These are phyloP conservation scores for Drosophila bifasciata DNA, from an alignment of 1,140 invertebrate species.

Conservation along the genomic window DNA sequence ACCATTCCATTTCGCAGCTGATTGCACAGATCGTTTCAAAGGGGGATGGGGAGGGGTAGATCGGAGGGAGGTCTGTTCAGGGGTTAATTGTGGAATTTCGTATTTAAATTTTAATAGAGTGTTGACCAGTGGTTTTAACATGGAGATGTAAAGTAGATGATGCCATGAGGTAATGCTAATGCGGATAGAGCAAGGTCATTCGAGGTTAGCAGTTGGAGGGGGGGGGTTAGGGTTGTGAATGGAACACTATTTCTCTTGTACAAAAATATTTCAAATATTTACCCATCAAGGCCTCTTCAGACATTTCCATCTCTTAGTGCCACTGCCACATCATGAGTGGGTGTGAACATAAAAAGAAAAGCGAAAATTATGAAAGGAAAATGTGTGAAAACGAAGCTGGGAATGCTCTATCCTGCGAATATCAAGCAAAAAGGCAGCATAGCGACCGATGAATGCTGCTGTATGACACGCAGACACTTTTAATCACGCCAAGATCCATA, in stretches of 20 bases:
- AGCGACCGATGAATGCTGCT: too few species aligned
- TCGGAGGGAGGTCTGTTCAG: constrained; percentile 21
- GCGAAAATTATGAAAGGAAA: constrained; percentile 1
- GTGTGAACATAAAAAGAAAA: constrained; percentile 32
- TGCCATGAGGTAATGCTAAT: too few species aligned
- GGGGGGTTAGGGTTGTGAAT: constrained; percentile 1
- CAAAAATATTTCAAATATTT: constrained; percentile 24
- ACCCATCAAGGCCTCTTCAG: constrained; percentile 25
- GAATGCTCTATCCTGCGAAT: constrained; percentile 6
- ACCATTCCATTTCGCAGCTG: constrained; percentile 6
- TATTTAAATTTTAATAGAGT: constrained; percentile 44
- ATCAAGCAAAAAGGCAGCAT: too few species aligned
- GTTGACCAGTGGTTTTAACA: constrained; percentile 20
- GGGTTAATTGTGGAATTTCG: constrained; percentile 56
- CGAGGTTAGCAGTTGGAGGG: constrained; percentile 31
- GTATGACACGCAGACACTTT: too few species aligned
- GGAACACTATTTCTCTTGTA: constrained; percentile 21
- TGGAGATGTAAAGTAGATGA: neutral
- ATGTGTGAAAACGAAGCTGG: neutral
- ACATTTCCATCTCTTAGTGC: neutral
- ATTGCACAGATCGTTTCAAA: neutral
- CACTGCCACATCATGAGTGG: constrained; percentile 21
- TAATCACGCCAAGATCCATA: too few species aligned
- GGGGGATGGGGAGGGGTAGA: neutral
- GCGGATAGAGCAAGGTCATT: constrained; percentile 58